A percentile compares a stretch with the other conserved stretches of the same genome.
These are phyloP conservation scores for Sebastes goodei DNA, from an alignment of 2,797 vertebrate genomes.

Conservation along the genomic window DNA sequence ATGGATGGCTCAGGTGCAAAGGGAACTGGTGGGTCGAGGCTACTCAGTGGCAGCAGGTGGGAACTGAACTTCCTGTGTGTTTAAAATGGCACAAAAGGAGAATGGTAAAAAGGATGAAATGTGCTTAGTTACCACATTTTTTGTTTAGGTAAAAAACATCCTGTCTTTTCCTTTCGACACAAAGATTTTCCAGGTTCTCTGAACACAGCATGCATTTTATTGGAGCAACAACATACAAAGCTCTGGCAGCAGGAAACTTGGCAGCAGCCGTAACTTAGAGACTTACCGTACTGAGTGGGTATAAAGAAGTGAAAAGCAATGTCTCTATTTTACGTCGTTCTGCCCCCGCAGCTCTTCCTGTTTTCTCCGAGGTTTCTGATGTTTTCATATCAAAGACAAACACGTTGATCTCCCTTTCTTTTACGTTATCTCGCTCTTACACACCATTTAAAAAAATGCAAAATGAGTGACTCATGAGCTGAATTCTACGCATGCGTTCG, in stretches of 20 bases:
- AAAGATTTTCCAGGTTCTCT: background rate
- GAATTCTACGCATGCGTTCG: background rate
- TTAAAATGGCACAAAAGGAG: rapidly evolving
- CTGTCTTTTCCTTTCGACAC: background rate
- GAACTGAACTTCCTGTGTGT: background rate
- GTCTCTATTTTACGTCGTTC: background rate
- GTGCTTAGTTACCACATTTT: background rate
- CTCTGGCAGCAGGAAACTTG: constrained; percentile 17
- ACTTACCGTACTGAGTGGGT: background rate
- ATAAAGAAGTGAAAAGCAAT: constrained; percentile 3
- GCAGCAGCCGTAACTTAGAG: background rate
- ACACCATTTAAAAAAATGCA: background rate
- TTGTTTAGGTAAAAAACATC: background rate
- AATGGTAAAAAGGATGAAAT: background rate
- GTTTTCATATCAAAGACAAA: constrained; percentile 50
- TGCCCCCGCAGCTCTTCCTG: constrained; percentile 6
- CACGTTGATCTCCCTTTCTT: constrained; percentile 30
- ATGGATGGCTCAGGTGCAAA: background rate
- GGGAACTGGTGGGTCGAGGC: background rate
- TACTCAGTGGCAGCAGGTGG: background rate
- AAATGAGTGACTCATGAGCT: constrained; percentile 52
- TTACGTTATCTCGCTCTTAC: constrained; percentile 45
- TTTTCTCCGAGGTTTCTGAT: constrained; percentile 15
- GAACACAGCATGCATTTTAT: constrained; percentile 2
- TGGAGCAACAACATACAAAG: background rate